phyloP scores from a whole-genome alignment of 2,113 vertebrate species.

The Indri indri region DNA sequence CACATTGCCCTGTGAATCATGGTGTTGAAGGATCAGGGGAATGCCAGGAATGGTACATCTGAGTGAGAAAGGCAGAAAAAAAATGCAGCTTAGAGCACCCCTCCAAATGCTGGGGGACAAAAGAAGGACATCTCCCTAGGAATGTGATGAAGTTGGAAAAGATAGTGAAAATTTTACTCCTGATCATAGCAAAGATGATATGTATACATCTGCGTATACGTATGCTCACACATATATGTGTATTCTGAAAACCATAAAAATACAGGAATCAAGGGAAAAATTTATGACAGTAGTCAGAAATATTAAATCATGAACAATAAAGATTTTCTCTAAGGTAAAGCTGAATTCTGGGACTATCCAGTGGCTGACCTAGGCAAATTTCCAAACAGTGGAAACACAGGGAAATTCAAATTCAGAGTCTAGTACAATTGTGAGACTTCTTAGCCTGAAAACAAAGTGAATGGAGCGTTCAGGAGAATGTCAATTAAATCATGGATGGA shows the following conservation, averaged over 20 bases:
- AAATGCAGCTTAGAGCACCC: background rate
- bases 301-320: slow-evolving; percentile 39
- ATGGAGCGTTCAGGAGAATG: slow-evolving; percentile 43
- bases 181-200: background rate
- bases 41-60: background rate
- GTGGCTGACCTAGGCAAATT: slow-evolving; percentile 1
- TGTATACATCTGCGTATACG: background rate
- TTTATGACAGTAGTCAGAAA: background rate
- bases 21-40: background rate
- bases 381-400: background rate
- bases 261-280: background rate
- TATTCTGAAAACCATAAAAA: slow-evolving; percentile 42
- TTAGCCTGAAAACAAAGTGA: slow-evolving; percentile 62
- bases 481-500: slow-evolving; percentile 65
- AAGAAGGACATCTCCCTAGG: background rate
- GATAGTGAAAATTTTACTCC: background rate
- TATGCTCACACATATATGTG: background rate
- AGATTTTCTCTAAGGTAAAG: slow-evolving; percentile 47
- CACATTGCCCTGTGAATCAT: background rate
- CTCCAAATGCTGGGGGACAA: background rate
- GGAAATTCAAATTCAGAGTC: slow-evolving; percentile 51
- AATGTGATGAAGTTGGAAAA: slow-evolving; percentile 11
- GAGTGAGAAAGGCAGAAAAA: background rate
- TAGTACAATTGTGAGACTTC: slow-evolving; percentile 45
- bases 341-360: slow-evolving; percentile 57